These are phyloP conservation scores for Euthynnus affinis DNA, from an alignment of 2,797 vertebrate genomes.

Conservation along the genomic window DNA sequence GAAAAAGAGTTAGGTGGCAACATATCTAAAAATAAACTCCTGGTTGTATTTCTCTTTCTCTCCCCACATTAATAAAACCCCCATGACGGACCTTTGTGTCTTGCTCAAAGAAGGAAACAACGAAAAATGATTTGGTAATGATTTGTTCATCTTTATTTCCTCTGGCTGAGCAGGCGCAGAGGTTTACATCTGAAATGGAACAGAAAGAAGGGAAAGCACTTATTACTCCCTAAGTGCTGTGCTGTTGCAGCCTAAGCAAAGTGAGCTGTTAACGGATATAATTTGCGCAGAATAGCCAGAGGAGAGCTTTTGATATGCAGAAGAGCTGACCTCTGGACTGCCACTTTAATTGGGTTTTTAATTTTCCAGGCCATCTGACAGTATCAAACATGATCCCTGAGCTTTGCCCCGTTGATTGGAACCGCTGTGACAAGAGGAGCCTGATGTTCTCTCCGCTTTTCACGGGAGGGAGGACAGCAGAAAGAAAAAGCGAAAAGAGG, in stretches of 20 bases:
- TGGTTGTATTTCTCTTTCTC: constrained; percentile 74
- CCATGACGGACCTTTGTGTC: constrained; percentile 91
- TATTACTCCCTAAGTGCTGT: constrained; percentile 97
- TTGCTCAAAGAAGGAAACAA: constrained; percentile 83
- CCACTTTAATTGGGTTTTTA: constrained; percentile 99
- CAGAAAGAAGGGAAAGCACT: constrained; percentile 88
- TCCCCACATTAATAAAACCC: constrained; percentile 87
- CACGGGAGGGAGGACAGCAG: constrained; percentile 70
- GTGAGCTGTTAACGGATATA: constrained; percentile 99
- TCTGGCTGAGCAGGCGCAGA: constrained; percentile 84
- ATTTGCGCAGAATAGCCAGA: constrained; percentile 99
- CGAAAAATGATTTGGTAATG: constrained; percentile 93
- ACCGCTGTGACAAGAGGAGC: constrained; percentile 90
- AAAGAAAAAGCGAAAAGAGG: constrained; percentile 64
- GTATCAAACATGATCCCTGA: constrained; percentile 99
- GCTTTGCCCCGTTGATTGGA: constrained; percentile 95
- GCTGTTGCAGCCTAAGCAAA: constrained; percentile 97
- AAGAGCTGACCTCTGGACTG: constrained; percentile 98
- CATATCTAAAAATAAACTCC: constrained; percentile 93
- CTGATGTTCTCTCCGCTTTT: constrained; percentile 71
- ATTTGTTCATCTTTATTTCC: constrained; percentile 84
- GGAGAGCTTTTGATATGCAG: constrained; percentile 99
- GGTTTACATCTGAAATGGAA: constrained; percentile 96
- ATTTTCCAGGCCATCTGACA: constrained; percentile 99
- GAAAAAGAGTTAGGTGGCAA: constrained; percentile 88